Evolutionary conservation across 2,113 vertebrate genomes (phyloP), one percentile per base, ranked within the genome.

Genomic region (Lepisosteus oculatus): DNA sequence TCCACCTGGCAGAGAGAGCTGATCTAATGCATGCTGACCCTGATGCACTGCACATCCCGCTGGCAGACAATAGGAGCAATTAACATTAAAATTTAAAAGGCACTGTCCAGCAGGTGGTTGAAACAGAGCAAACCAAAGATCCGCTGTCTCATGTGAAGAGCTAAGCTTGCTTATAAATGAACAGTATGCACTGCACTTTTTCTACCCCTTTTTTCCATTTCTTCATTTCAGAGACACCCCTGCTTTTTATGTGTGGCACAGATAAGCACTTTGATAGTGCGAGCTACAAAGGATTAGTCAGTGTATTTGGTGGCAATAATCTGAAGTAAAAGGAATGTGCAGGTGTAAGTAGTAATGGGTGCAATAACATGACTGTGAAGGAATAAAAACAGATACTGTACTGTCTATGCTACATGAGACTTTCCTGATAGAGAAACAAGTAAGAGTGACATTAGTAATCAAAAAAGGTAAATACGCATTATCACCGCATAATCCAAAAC

Each of bases 11-110:
- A 65, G 62, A 43, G 3, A 65, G 62, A 4, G 62, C 62, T 43
- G 62, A 3, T 65, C 42, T 65, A 65, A 65, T 65, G 62, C 54
- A 59, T 51, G 43, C 9, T 51, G 54, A 65, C 41, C 44, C 43
- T n/a, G 55, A 45, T 66, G 54, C 63, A 56, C 43, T 8, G 29
- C 54, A 66, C 54, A 11, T 59, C n/a, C 17, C 12, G 69, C 71
- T 47, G 54, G 70, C 69, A 72, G 61, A 79, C 76, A 77, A 70
- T 75, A 59, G 62, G 14, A 78, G 70, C 75, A 75, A 72, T 76
- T 77, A 76, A 82, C 75, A 85, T 78, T 76, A 79, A 77, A 72
- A 72, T 79, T 71, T 43, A 55, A 63, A 76, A 76, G 3, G 41
- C 12, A 45, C 41, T 55, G 13, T 14, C 9, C n/a, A 29, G 67